Base-by-base conservation (phyloP, 2,888 invertebrate genomes). In the Nebria salina region DNA sequence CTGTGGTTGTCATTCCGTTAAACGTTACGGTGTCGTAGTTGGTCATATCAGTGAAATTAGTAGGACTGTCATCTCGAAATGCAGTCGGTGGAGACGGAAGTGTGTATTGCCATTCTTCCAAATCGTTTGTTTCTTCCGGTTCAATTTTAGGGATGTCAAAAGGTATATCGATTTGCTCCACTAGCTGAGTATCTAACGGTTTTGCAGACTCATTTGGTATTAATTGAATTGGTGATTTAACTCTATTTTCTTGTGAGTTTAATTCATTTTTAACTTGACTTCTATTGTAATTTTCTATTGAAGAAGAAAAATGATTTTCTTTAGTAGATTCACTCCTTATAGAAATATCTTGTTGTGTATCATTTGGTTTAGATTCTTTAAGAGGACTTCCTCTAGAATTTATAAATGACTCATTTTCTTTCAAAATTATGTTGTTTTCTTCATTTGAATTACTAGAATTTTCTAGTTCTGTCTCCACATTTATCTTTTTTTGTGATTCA, bases 81-180 rank as follows among this genome's bases (percentile, higher is more conserved):
- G 90, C 91, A 76, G 90, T 90, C 1, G 93, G 93, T 0, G 93
- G 93, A 0, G 92, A 92, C 0, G 93, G 93, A 68, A 92, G 87
- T 83, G 90, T 89, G 87, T 92, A 90, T 85, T 92, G 88, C 92
- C 92, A 92, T 66, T 89, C 88, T 81, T 84, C 82, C 13, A 65
- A 75, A 9, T 70, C 25, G 34, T 64, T 75, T 73, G 73, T 41
- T 73, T 73, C 34, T 25, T 73, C 13, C 68, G 68, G 26, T 68
- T 68, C 25, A 20, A 20, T 74, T 26, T 80, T 75, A 54, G 68
- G 72, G 43, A 26, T 65, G 41, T 78, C 74, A 76, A 73, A 68
- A 41, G 84, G 82, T 13, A 83, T 82, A 54, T 84, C 88, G 78
- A 84, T 85, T 66, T 83, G 82, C 82, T 84, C 85, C 83, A 84